A percentile compares a stretch with the other conserved stretches of the same genome.
Evolutionary conservation across 2,888 invertebrate species (phyloP).

Genomic region (Pachydiplax longipennis): DNA sequence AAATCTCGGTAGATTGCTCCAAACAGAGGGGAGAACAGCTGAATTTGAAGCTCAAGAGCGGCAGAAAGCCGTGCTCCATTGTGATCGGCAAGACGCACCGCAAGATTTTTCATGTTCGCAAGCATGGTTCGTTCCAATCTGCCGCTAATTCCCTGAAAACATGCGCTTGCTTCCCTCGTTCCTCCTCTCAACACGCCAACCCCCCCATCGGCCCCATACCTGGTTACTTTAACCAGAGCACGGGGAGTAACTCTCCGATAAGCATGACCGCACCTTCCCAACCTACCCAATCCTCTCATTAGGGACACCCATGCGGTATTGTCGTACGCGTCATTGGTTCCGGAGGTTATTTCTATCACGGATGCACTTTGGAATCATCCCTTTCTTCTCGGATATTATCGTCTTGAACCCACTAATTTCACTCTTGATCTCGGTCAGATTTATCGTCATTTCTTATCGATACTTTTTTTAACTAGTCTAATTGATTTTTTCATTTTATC

Average conservation of each 20-base stretch:
- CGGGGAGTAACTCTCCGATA: neutral
- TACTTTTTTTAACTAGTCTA: too few relatives aligned
- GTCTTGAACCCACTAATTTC: too few relatives aligned
- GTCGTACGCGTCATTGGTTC: neutral
- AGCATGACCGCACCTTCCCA: slow-evolving; percentile 22
- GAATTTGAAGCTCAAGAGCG: too few relatives aligned
- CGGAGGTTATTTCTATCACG: neutral
- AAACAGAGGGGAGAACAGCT: too few relatives aligned
- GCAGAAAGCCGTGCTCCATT: neutral
- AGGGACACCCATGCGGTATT: neutral
- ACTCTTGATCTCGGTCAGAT: too few relatives aligned
- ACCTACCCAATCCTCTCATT: neutral
- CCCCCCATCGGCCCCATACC: neutral
- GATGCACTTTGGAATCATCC: neutral
- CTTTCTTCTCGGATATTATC: too few relatives aligned
- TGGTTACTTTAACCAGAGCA: neutral
- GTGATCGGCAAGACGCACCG: neutral
- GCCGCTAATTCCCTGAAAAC: neutral
- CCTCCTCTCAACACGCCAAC: neutral
- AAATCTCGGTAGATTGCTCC: too few relatives aligned
- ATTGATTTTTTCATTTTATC: too few relatives aligned
- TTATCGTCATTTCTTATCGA: too few relatives aligned
- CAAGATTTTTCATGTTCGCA: neutral
- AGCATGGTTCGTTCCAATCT: neutral
- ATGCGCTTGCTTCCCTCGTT: neutral